Conservation (phyloP, 2,797 vertebrate genomes). For the Peromyscus eremicus region DNA sequence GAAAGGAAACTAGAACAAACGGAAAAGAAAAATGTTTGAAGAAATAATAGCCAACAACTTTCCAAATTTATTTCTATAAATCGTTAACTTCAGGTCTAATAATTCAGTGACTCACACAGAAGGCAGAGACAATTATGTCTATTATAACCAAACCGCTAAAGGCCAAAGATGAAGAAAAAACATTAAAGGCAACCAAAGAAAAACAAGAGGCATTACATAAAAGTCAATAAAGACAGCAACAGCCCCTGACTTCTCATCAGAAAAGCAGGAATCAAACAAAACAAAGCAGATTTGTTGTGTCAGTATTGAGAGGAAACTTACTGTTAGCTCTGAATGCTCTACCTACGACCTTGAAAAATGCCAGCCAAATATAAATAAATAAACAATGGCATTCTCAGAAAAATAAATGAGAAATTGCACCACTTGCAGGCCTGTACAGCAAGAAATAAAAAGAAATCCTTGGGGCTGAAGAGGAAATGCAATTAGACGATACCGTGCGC, state of each 20-base stretch:
- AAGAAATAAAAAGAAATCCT: constrained; percentile 33
- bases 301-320: constrained; percentile 57
- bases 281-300: not conserved
- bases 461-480: not conserved
- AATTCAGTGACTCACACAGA: constrained; percentile 25
- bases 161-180: constrained; percentile 36
- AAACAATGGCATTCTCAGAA: constrained; percentile 7
- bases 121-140: constrained; percentile 38
- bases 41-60: constrained; percentile 35
- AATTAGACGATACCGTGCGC: not conserved
- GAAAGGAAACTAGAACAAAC: not conserved
- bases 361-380: not conserved
- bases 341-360: constrained; percentile 44
- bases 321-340: not conserved
- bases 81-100: constrained; percentile 32
- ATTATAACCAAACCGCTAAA: constrained; percentile 48
- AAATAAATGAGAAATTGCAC: constrained; percentile 18
- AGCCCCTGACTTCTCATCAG: constrained; percentile 3
- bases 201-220: constrained; percentile 35
- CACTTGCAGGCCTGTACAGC: not conserved
- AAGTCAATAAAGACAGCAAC: constrained; percentile 18
- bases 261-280: not conserved
- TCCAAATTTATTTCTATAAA: not conserved
- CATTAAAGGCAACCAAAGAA: constrained; percentile 29
- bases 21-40: constrained; percentile 19